These are phyloP conservation scores for Nibea albiflora DNA, from an alignment of 2,113 vertebrate species.

Conservation along the genomic window DNA sequence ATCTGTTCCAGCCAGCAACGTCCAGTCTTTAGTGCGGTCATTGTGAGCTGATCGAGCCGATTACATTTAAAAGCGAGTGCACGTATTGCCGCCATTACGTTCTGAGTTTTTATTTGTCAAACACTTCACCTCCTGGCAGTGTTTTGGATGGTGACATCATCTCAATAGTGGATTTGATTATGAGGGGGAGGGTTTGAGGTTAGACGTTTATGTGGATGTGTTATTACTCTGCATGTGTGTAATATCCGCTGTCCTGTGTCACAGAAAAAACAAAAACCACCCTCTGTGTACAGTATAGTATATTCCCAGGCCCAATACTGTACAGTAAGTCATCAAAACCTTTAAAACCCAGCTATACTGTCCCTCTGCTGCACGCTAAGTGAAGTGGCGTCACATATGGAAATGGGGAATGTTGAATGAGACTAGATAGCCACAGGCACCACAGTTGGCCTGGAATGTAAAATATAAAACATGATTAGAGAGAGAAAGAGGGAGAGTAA, in stretches of 20 bases:
- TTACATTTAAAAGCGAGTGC: not conserved
- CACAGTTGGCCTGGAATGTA: conserved; percentile 63
- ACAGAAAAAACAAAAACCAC: conserved; percentile 49
- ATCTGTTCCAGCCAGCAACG: conserved; percentile 28
- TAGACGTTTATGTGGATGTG: conserved; percentile 45
- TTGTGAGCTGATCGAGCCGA: not conserved
- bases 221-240: conserved; percentile 28
- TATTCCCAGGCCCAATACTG: conserved; percentile 16
- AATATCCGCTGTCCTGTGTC: conserved; percentile 36
- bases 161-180: conserved; percentile 52
- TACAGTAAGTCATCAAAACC: conserved; percentile 33
- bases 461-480: conserved; percentile 71
- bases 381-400: conserved; percentile 64
- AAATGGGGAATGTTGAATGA: conserved; percentile 43
- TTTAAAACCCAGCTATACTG: conserved; percentile 50
- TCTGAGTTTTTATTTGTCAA: conserved; percentile 27
- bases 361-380: conserved; percentile 41
- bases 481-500: conserved; percentile 23
- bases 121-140: conserved; percentile 33
- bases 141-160: conserved; percentile 58
- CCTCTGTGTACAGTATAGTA: conserved; percentile 19
- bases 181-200: conserved; percentile 61
- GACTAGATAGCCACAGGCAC: conserved; percentile 68
- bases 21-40: not conserved
- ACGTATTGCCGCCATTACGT: not conserved